Base-by-base conservation (phyloP, 2,888 invertebrate species). In the Eupithecia centaureata region DNA sequence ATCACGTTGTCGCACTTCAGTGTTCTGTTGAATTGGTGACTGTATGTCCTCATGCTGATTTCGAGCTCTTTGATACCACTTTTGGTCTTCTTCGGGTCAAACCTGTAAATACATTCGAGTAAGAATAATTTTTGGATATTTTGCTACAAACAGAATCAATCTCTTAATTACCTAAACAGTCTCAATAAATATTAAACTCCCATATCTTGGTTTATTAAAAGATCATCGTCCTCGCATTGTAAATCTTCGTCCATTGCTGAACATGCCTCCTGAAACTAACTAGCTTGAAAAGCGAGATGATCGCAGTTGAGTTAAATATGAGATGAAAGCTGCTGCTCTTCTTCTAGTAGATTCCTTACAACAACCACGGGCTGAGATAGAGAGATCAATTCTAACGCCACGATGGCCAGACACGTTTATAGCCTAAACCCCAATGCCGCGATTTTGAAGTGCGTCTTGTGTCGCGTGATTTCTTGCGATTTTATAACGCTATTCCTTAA, bases 1-100 rank as follows among this genome's bases (percentile, higher is more conserved):
- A 89, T 81, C 0, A 88, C 81, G 54, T 91, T 87, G 25, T 90
- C 85, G 60, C 91, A 89, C 25, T 85, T 75, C 0, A 92, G 79
- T 0, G 87, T 85, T 0, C 65, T 67, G 71, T 93, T 93, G 71
- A 86, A 86, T 27, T 83, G 81, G 1, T 80, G 82, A 0, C 73
- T 73, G 59, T 87, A 82, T 3, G 94, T 91, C 5, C 78, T 86
- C 80, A 94, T 94, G 63, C 83, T 80, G 67, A 95, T 90, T 73
- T 86, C 83, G 5, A 95, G 80, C 32, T 87, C 86, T 71, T 91
- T 83, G 71, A 95, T 88, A 30, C 87, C 87, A 0, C 85, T 73
- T 1, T 85, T 86, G 73, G 87, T 87, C 65, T 85, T 82, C 32
- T 89, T 88, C 47, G 87, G 78, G 0, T 81, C 78, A 75, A 91